A percentile compares a stretch with the other conserved stretches of the same genome.
Evolutionary conservation across 2,113 vertebrate species (phyloP).

Genomic region (Sorex araneus): DNA sequence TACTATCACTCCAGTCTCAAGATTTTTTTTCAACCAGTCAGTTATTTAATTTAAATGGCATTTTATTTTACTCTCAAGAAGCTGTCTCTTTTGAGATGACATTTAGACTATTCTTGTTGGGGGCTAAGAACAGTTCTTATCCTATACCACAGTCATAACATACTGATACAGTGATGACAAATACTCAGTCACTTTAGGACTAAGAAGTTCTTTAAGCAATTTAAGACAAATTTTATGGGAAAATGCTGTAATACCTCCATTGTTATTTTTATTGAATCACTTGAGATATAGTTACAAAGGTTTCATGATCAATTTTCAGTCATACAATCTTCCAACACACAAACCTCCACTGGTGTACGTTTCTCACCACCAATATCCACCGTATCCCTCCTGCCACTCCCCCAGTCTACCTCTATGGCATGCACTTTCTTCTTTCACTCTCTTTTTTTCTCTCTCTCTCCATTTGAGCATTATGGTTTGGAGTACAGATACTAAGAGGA

Average conservation of each 20-base stretch:
- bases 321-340: too few species aligned
- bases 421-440: too few species aligned
- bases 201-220: slow-evolving; percentile 71
- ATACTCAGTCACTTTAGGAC: slow-evolving; percentile 59
- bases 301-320: too few species aligned
- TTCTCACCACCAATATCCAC: too few species aligned
- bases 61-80: slow-evolving; percentile 67
- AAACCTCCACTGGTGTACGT: too few species aligned
- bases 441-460: too few species aligned
- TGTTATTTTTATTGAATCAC: background rate
- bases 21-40: slow-evolving; percentile 56
- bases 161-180: slow-evolving; percentile 46
- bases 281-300: too few species aligned
- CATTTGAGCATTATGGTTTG: too few species aligned
- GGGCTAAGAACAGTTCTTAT: slow-evolving; percentile 45
- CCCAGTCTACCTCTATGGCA: too few species aligned
- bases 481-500: too few species aligned
- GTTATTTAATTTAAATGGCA: slow-evolving; percentile 61
- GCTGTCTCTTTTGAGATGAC: slow-evolving; percentile 3
- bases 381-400: too few species aligned
- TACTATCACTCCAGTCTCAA: too few species aligned
- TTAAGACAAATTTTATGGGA: slow-evolving; percentile 57
- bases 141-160: slow-evolving; percentile 45
- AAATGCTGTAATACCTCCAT: slow-evolving; percentile 57
- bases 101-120: slow-evolving; percentile 70